phyloP scores from a whole-genome alignment of 2,888 invertebrate species.

The Hermodice carunculata region DNA sequence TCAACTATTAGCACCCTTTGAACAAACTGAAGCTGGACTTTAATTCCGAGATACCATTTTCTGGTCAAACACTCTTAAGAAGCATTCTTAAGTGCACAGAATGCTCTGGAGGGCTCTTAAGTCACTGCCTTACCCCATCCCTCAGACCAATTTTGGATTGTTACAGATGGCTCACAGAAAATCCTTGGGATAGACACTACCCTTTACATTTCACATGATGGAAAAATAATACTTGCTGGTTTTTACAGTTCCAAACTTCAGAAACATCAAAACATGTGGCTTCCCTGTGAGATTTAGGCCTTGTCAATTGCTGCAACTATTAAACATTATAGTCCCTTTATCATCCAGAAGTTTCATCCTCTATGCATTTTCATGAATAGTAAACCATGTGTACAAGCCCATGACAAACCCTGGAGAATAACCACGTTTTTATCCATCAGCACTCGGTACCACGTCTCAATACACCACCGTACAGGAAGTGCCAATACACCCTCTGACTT shows the following conservation, averaged over 20 bases:
- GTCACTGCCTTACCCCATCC: constrained; percentile 19
- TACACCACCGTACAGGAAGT: background rate
- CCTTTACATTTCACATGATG: background rate
- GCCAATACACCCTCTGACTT: constrained; percentile 1
- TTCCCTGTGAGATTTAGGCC: constrained; percentile 25
- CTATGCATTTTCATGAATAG: background rate
- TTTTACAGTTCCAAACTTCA: constrained; percentile 1
- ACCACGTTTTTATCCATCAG: background rate
- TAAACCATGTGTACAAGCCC: no score
- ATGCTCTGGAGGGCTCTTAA: background rate
- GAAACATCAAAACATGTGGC: background rate
- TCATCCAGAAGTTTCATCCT: constrained; percentile 16
- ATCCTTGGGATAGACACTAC: constrained; percentile 4
- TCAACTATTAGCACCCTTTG: background rate
- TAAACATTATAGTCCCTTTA: constrained; percentile 40
- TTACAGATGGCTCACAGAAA: no score
- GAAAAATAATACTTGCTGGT: background rate
- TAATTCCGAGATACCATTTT: background rate
- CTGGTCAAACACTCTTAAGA: background rate
- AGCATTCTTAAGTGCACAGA: background rate
- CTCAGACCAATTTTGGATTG: constrained; percentile 38
- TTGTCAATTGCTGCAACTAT: no score
- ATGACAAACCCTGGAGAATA: background rate
- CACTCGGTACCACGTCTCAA: background rate
- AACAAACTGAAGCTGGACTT: background rate